Evolutionary conservation across 2,888 invertebrate species (phyloP), one percentile per base, ranked within the genome.

Genomic region (Xestoiulus laeticollis): DNA sequence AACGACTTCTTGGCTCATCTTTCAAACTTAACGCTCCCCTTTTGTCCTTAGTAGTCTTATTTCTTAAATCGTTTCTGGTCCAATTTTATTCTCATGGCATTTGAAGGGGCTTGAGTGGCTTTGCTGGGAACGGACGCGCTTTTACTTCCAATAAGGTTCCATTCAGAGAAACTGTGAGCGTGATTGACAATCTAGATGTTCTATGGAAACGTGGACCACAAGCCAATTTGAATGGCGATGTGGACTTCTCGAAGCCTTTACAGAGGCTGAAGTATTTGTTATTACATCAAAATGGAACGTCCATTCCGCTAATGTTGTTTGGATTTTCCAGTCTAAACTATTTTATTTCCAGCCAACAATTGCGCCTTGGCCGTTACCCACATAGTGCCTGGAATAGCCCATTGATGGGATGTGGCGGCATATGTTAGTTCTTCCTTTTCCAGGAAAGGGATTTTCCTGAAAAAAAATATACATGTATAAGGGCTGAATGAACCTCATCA

Each of bases 61-160:
- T 53, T 53, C 53, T 53, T 53, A 53, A 53, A 53, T 53, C 53
- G 53, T 53, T 53, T 53, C 53, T 19, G 53, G 53, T 53, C 53
- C 53, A 53, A 53, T 53, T 53, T 53, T 53, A 53, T 53, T 53
- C 53, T n/a, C 19, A 19, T 53, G 53, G 53, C 53, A 53, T 53
- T 53, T 53, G 53, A 53, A 53, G 53, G 53, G 53, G 19, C 53
- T 53, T 53, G 53, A 53, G 53, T 53, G 53, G 53, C 53, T 53
- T 53, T 53, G 53, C 53, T 5, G 19, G 19, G 19, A 53, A 53
- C 53, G 53, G 53, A 53, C 53, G 53, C 53, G 53, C 53, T 53
- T 53, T 53, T 53, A 53, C 53, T 53, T 53, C 53, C 53, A 53
- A 53, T 53, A 53, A 53, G 53, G 53, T 53, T 53, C 53, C 53